Conservation (phyloP, 2,113 vertebrate species). For the Rattus norvegicus region GRCr8 NC_086020.1:191026501-191027000, state of each 20-base stretch:
- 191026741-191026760: constrained; percentile 2
- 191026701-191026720: neutral
- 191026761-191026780: neutral
- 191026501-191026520: neutral
- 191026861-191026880: neutral
- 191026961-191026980: neutral
- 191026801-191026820: neutral
- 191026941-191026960: neutral
- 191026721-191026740: neutral
- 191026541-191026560: neutral
- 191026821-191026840: neutral
- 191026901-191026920: neutral
- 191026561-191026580: neutral
- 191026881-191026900: neutral
- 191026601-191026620: neutral
- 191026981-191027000: neutral
- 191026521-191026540: neutral
- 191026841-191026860: neutral
- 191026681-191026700: neutral
- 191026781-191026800: neutral
- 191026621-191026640: constrained; percentile 24
- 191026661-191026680: neutral
- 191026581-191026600: neutral
- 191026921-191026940: constrained; percentile 13
- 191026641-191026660: neutral